phyloP scores from a whole-genome alignment of 2,113 vertebrate genomes.

The Ellobius talpinus region DNA sequence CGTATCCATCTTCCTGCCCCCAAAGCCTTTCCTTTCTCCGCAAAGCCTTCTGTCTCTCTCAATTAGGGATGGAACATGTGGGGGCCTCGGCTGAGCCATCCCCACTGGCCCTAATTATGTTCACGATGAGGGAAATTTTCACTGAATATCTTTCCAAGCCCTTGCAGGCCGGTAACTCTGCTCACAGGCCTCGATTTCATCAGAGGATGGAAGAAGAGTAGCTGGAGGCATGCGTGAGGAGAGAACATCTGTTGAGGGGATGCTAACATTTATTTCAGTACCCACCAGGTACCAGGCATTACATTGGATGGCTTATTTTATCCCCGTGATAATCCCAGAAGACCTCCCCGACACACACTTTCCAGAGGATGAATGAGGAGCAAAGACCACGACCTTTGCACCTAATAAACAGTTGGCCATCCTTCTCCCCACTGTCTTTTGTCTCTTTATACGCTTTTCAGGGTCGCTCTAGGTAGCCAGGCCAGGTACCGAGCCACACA shows the following conservation, averaged over 20 bases:
- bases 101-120: too few species aligned
- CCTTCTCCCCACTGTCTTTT: not conserved
- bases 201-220: accelerated
- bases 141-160: not conserved
- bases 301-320: not conserved
- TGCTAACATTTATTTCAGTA: not conserved
- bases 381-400: not conserved
- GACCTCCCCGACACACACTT: not conserved
- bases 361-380: not conserved
- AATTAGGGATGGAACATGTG: not conserved
- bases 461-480: not conserved
- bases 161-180: not conserved
- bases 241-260: accelerated
- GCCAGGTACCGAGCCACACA: too few species aligned
- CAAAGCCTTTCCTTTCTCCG: not conserved
- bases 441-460: not conserved
- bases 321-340: not conserved
- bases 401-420: not conserved
- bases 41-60: not conserved
- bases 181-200: not conserved
- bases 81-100: not conserved
- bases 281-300: too few species aligned
- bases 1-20: not conserved
- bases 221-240: too few species aligned
- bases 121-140: not conserved